Conservation (phyloP, 2,888 invertebrate genomes). For the Pelosia muscerda region DNA sequence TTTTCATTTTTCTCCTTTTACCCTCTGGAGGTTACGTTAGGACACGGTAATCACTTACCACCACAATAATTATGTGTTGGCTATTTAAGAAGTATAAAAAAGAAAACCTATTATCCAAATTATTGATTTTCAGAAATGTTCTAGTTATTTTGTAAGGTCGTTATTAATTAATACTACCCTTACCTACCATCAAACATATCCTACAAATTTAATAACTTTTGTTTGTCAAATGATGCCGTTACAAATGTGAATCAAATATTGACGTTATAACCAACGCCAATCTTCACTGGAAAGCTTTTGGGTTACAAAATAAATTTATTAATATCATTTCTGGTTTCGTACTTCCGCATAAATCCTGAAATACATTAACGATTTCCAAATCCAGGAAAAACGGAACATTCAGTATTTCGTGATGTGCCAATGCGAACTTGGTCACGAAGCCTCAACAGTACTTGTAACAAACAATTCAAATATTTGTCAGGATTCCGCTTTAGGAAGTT, state of each 20-base stretch:
- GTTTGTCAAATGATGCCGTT: background rate
- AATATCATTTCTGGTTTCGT: background rate
- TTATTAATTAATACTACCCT: background rate
- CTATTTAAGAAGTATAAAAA: background rate
- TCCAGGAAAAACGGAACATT: slow-evolving; percentile 3
- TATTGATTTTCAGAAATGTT: background rate
- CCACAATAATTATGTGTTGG: background rate
- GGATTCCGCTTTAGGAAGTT: slow-evolving; percentile 9
- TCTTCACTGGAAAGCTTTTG: background rate
- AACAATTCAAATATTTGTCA: slow-evolving; percentile 14
- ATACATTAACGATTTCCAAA: slow-evolving; percentile 5
- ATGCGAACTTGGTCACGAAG: slow-evolving; percentile 2
- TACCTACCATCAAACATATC: background rate
- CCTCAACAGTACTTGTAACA: slow-evolving; percentile 14
- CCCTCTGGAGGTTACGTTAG: background rate
- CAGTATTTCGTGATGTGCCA: slow-evolving; percentile 3
- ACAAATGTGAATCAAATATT: background rate
- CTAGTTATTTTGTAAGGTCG: background rate
- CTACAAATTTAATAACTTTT: background rate
- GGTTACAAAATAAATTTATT: background rate
- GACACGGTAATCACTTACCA: background rate
- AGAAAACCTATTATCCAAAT: background rate
- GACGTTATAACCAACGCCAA: background rate
- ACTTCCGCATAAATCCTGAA: background rate
- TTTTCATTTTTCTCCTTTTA: accelerated